These are phyloP conservation scores for Drosophila yakuba DNA, from an alignment of 1,140 invertebrate species.

Conservation along the genomic window DNA sequence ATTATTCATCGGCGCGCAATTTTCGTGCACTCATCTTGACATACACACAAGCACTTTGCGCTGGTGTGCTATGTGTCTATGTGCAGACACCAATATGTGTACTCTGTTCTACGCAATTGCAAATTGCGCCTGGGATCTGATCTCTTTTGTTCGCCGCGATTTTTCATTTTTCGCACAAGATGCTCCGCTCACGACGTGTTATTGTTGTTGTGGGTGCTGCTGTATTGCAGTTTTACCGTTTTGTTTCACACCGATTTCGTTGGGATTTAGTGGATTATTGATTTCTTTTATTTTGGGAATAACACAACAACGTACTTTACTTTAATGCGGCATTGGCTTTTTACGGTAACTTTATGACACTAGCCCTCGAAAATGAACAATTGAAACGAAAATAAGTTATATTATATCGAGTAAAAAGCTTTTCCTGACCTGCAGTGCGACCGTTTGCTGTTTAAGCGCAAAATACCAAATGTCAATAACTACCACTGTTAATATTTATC, in stretches of 20 bases:
- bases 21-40: conserved; percentile 51
- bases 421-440: conserved; percentile 27
- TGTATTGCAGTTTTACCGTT: conserved; percentile 33
- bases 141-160: conserved; percentile 65
- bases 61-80: conserved; percentile 14
- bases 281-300: background rate
- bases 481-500: conserved; percentile 13
- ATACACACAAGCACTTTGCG: conserved; percentile 16
- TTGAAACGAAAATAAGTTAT: conserved; percentile 55
- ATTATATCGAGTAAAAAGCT: conserved; percentile 48
- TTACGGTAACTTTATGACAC: conserved; percentile 7
- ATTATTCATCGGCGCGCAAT: conserved; percentile 43
- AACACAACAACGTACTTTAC: conserved; percentile 27
- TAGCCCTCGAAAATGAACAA: conserved; percentile 43
- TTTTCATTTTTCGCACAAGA: conserved; percentile 50
- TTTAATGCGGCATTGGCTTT: conserved; percentile 12
- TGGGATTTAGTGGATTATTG: background rate
- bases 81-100: conserved; percentile 25
- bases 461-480: conserved; percentile 12
- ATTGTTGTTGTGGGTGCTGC: conserved; percentile 52
- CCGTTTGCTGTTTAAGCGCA: background rate
- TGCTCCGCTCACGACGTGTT: conserved; percentile 29
- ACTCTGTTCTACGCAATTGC: conserved; percentile 66
- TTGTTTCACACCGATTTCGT: conserved; percentile 13
- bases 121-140: conserved; percentile 48